Base-by-base conservation (phyloP, 92 coral and sea anemone genomes). In the Micromussa lordhowensis region DNA sequence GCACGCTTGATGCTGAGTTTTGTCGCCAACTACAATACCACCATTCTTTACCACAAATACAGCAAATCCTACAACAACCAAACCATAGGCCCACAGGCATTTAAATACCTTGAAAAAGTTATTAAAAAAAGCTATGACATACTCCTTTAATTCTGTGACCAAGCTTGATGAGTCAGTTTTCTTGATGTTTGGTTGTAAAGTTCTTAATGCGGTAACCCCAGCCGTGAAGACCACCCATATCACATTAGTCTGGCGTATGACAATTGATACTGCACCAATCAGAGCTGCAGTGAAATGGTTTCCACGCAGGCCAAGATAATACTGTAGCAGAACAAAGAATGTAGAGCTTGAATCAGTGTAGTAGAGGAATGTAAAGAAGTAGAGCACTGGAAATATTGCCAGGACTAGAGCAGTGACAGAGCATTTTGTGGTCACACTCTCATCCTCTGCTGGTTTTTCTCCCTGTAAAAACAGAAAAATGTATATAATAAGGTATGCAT, bases 321-420 rank as follows among this genome's bases (percentile, higher is more conserved):
- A 98, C 98, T 94, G 89, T 30, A 98, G 88, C n/a, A 98, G 86
- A 34, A 98, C 99, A 86, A 93, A 93, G 91, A 95, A 98, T 3
- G 95, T 89, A 1, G 99, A 96, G 48, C 99, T 96, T 32, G 93
- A 80, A 90, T 98, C 99, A 2, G 99, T 98, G 93, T 98, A 98
- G 92, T 91, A 98, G 30, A 98, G 94, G 85, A 98, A 98, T 57
- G 98, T 98, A 81, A 91, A 98, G 92, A 98, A 98, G 84, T 94
- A 98, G 81, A 90, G 80, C 26, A 96, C 90, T 29, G 99, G 99
- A 57, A 98, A 96, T 0, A 88, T 11, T 7, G 91, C 87, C 26
- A 98, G 85, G 18, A 79, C 81, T 55, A 98, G 49, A 3, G 98
- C 98, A 51, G 98, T 93, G 54, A 93, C 70, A 30, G 94, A 81